These are phyloP conservation scores for Tenthredo mesomela DNA, from an alignment of 2,888 invertebrate species.

Conservation along the genomic window DNA sequence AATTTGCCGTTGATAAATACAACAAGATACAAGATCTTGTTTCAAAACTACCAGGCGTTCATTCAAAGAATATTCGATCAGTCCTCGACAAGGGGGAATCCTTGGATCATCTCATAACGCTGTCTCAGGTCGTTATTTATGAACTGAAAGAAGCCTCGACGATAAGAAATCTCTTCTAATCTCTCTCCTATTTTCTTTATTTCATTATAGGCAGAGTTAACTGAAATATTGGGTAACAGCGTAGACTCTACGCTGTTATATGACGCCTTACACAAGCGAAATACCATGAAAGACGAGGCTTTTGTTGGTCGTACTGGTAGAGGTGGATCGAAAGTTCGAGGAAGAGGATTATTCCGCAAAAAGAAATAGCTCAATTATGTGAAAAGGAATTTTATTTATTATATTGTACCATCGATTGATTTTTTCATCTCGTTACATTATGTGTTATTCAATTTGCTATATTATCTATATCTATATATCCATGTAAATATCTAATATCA, in stretches of 20 bases:
- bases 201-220: conserved; percentile 83
- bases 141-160: background rate
- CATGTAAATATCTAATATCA: conserved; percentile 20
- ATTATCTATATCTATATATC: too few species aligned
- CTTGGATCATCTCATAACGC: conserved; percentile 82
- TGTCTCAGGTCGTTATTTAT: conserved; percentile 79
- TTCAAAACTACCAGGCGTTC: conserved; percentile 93
- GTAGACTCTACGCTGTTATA: conserved; percentile 85
- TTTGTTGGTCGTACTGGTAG: conserved; percentile 56
- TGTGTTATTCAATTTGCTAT: background rate
- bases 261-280: conserved; percentile 85
- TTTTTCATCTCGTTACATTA: background rate
- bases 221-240: conserved; percentile 86
- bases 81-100: conserved; percentile 88
- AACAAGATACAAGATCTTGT: conserved; percentile 90
- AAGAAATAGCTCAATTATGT: conserved; percentile 8
- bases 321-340: conserved; percentile 67
- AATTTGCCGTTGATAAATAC: conserved; percentile 81
- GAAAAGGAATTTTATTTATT: conserved; percentile 12
- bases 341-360: conserved; percentile 67
- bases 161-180: background rate
- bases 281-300: conserved; percentile 79
- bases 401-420: background rate
- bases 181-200: conserved; percentile 5
- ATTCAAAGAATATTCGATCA: conserved; percentile 89